Conservation (phyloP, 1,140 invertebrate genomes). For the Streblospio benedicti region DNA sequence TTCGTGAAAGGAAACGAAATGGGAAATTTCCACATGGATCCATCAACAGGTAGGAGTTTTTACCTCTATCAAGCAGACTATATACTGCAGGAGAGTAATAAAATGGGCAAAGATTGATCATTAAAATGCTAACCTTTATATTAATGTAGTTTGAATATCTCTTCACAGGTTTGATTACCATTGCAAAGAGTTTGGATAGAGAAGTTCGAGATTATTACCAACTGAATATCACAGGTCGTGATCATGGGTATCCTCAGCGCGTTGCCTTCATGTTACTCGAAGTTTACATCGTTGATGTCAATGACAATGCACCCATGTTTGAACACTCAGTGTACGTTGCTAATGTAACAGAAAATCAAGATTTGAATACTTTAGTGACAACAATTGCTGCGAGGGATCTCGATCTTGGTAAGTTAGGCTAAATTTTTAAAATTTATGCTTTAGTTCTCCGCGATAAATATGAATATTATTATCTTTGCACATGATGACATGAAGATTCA, state of each 20-base stretch:
- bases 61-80: too few species aligned
- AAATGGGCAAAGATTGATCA: too few species aligned
- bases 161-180: constrained; percentile 32
- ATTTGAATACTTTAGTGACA: constrained; percentile 64
- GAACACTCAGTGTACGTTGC: constrained; percentile 61
- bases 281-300: constrained; percentile 80
- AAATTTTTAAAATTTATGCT: too few species aligned
- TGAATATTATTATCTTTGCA: too few species aligned
- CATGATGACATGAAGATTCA: constrained; percentile 19
- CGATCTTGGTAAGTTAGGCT: too few species aligned
- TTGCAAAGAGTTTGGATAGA: constrained; percentile 71
- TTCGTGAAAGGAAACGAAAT: constrained; percentile 61
- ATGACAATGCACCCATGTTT: constrained; percentile 86
- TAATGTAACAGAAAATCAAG: constrained; percentile 28
- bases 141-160: too few species aligned
- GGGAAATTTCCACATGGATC: constrained; percentile 78
- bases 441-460: too few species aligned
- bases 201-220: constrained; percentile 73
- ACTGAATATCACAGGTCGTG: constrained; percentile 77
- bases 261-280: constrained; percentile 78
- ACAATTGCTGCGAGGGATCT: constrained; percentile 66
- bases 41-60: constrained; percentile 52
- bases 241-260: constrained; percentile 62
- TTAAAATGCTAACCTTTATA: too few species aligned
- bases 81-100: too few species aligned